Evolutionary conservation across 2,797 vertebrate species (phyloP).

Genomic region (Hemitrygon akajei): DNA sequence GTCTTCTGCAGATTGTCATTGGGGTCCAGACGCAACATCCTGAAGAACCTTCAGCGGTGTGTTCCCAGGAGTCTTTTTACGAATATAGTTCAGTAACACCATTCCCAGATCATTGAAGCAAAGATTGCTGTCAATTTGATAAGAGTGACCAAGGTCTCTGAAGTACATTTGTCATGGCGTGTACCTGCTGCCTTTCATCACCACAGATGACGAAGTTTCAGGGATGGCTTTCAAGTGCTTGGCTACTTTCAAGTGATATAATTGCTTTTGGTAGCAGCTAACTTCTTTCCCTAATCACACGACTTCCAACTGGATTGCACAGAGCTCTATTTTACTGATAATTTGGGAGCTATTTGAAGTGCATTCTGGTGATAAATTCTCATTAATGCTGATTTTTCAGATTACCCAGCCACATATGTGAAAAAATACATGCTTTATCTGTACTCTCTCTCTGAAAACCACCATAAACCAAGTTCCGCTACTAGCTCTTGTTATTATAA

Average conservation of each 20-base stretch:
- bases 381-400: not conserved
- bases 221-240: not conserved
- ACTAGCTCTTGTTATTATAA: not conserved
- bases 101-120: not conserved
- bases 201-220: not conserved
- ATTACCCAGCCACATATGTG: not conserved
- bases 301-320: not conserved
- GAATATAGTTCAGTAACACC: not conserved
- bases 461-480: not conserved
- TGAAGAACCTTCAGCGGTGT: not conserved
- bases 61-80: not conserved
- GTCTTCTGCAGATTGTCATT: not conserved
- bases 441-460: not conserved
- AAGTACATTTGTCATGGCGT: not conserved
- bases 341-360: not conserved
- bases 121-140: not conserved
- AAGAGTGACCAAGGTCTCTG: not conserved
- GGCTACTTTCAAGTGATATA: not conserved
- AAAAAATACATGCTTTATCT: no score
- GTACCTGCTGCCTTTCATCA: not conserved
- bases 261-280: not conserved
- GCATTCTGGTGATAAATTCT: not conserved
- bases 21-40: not conserved
- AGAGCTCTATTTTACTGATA: not conserved
- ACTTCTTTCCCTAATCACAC: not conserved